Conservation (phyloP, 2,888 invertebrate species). For the Molanna angustata region DNA sequence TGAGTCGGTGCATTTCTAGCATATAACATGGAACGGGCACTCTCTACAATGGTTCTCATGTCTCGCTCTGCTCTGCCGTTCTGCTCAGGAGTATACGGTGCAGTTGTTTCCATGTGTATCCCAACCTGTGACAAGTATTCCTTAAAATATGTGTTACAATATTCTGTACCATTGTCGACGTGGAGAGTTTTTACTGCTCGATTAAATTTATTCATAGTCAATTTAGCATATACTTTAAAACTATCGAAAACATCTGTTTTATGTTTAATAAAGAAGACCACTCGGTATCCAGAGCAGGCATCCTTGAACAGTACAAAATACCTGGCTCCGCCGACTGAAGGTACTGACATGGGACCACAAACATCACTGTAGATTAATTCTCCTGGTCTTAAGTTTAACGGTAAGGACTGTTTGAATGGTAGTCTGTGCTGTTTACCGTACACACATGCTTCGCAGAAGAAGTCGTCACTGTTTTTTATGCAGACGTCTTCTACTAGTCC, state of each 20-base stretch:
- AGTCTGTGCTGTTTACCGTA: background rate
- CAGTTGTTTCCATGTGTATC: background rate
- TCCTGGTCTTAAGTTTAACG: background rate
- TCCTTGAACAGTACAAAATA: constrained; percentile 35
- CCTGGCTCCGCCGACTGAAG: constrained; percentile 31
- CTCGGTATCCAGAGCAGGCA: constrained; percentile 21
- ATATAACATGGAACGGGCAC: background rate
- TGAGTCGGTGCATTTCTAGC: background rate
- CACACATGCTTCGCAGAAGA: constrained; percentile 1
- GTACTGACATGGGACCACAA: constrained; percentile 13
- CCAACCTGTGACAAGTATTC: background rate
- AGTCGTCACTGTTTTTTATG: background rate
- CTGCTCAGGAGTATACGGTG: background rate
- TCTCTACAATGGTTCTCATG: background rate
- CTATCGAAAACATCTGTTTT: constrained; percentile 13
- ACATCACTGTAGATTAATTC: constrained; percentile 14
- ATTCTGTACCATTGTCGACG: background rate
- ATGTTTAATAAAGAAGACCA: constrained; percentile 21
- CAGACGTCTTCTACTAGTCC: background rate
- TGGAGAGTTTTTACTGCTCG: background rate
- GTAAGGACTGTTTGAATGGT: background rate
- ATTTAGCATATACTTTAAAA: background rate
- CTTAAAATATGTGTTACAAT: background rate
- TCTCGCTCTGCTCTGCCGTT: background rate
- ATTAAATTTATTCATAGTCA: background rate